A percentile compares a stretch with the other conserved stretches of the same genome.
These are phyloP conservation scores for Sus scrofa DNA, from an alignment of 2,113 vertebrate species.

Conservation along the genomic window DNA sequence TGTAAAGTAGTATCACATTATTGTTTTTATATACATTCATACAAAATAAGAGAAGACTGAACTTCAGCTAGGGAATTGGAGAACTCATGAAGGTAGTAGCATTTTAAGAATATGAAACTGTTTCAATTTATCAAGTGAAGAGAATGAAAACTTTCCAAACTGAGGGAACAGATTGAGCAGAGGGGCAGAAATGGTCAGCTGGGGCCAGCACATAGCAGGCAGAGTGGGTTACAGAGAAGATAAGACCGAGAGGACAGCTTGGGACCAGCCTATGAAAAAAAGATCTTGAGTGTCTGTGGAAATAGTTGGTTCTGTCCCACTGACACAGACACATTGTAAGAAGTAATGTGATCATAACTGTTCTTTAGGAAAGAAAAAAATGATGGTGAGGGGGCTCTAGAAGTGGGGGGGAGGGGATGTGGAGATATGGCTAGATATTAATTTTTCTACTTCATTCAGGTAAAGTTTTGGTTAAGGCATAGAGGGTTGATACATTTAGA, in stretches of 20 bases:
- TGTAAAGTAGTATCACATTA: background rate
- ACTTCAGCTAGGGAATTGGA: background rate
- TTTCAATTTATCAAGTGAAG: background rate
- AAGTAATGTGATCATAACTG: background rate
- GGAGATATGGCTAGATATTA: background rate
- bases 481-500: background rate
- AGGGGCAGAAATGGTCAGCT: background rate
- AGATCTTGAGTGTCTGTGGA: background rate
- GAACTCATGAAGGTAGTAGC: background rate
- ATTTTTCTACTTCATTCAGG: background rate
- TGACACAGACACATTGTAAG: background rate
- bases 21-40: background rate
- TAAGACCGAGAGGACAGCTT: background rate
- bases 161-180: background rate
- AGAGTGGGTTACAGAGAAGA: background rate
- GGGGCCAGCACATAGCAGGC: background rate
- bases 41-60: background rate
- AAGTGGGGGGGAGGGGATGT: background rate
- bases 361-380: background rate
- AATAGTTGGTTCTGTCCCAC: background rate
- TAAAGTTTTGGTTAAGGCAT: background rate
- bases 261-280: background rate
- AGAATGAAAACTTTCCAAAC: background rate
- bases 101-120: background rate
- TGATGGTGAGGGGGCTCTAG: background rate